A percentile compares a stretch with the other conserved stretches of the same genome.
These are phyloP conservation scores for Hassar affinis DNA, from an alignment of 2,113 vertebrate genomes.

Conservation along the genomic window DNA sequence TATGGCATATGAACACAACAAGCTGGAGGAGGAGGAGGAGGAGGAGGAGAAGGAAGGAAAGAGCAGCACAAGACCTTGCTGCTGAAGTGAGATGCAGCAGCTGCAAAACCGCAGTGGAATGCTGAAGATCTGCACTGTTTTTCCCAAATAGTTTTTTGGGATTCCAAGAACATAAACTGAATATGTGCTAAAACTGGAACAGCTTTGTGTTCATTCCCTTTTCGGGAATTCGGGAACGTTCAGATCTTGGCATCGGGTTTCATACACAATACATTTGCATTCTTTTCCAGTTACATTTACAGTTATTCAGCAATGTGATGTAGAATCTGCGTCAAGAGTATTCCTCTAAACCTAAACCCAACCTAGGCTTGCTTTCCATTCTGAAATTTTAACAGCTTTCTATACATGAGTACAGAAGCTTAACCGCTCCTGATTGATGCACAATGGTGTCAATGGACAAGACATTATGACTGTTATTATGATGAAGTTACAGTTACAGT, in stretches of 20 bases:
- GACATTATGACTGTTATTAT: no score
- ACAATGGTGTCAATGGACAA: background rate
- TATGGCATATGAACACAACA: slow-evolving; percentile 9
- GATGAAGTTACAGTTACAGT: no score
- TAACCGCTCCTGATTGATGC: background rate
- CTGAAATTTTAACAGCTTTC: background rate
- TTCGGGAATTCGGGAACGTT: background rate
- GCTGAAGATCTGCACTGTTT: slow-evolving; percentile 27
- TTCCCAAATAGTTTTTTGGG: background rate
- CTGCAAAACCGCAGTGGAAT: slow-evolving; percentile 40
- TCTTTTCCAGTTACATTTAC: background rate
- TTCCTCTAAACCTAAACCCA: background rate
- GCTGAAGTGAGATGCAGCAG: slow-evolving; percentile 7
- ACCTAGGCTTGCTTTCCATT: background rate
- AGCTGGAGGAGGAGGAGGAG: background rate
- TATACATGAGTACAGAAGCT: background rate
- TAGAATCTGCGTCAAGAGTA: background rate
- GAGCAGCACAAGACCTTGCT: background rate
- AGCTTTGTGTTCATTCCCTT: background rate
- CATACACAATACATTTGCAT: background rate
- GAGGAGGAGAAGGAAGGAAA: background rate
- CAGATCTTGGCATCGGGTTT: background rate
- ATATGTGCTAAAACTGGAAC: background rate
- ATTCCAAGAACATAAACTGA: background rate
- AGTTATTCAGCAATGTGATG: background rate